Conservation (phyloP, 2,888 invertebrate genomes). For the Acronicta leporina region DNA sequence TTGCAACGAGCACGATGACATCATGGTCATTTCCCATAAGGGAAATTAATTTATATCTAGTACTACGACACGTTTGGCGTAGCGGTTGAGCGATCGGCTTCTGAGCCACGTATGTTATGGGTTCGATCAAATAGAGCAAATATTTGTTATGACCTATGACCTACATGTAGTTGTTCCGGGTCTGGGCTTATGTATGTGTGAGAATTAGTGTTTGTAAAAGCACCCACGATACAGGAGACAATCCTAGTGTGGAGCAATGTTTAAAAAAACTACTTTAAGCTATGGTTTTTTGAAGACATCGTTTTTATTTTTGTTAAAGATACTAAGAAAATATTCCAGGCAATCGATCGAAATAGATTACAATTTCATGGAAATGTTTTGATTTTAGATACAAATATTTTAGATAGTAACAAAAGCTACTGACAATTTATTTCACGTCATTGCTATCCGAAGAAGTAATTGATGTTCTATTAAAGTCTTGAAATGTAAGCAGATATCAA, state of each 20-base stretch:
- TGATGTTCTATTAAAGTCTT: constrained; percentile 33
- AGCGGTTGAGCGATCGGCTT: too few species aligned
- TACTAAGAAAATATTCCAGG: constrained; percentile 2
- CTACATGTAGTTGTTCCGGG: too few species aligned
- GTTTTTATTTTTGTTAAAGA: neutral
- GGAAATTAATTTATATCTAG: constrained; percentile 53
- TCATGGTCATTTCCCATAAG: constrained; percentile 53
- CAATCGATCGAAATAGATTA: neutral
- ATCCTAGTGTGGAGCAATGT: too few species aligned
- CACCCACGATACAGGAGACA: too few species aligned
- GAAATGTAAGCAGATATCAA: constrained; percentile 14
- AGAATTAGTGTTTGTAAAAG: too few species aligned
- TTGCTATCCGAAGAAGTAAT: constrained; percentile 24
- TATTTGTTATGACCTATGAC: too few species aligned
- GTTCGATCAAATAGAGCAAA: too few species aligned
- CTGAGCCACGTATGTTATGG: too few species aligned
- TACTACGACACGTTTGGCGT: constrained; percentile 27
- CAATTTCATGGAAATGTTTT: constrained; percentile 12
- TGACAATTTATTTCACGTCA: constrained; percentile 25
- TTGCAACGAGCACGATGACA: constrained; percentile 56
- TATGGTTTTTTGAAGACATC: constrained; percentile 10
- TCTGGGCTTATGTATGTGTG: too few species aligned
- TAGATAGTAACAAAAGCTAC: constrained; percentile 13
- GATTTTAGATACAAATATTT: constrained; percentile 27
- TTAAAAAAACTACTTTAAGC: too few species aligned